These are phyloP conservation scores for Drosophila anomelani DNA, from an alignment of 2,888 invertebrate species.

Conservation along the genomic window DNA sequence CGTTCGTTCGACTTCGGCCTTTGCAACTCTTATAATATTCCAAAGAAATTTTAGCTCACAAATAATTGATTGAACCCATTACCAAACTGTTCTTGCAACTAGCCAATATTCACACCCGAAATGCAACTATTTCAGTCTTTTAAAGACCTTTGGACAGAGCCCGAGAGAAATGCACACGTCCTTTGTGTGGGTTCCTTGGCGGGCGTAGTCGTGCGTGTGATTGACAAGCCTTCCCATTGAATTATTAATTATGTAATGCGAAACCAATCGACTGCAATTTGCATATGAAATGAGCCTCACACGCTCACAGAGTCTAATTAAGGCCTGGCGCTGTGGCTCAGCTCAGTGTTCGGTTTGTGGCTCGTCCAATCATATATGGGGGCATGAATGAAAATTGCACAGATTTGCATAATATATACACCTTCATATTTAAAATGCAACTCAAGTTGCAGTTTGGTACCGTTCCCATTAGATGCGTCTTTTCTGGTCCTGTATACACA, in stretches of 20 bases:
- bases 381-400: constrained; percentile 59
- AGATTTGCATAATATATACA: constrained; percentile 58
- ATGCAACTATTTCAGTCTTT: not conserved
- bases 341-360: constrained; percentile 11
- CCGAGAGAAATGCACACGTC: constrained; percentile 4
- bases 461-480: constrained; percentile 24
- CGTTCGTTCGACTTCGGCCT: not conserved
- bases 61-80: constrained; percentile 7
- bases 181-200: constrained; percentile 23
- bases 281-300: constrained; percentile 69
- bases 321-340: constrained; percentile 22
- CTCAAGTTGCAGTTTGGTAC: constrained; percentile 27
- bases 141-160: not conserved
- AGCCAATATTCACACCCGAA: constrained; percentile 17
- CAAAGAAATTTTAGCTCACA: not conserved
- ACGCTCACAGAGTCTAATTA: constrained; percentile 56
- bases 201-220: constrained; percentile 57
- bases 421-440: constrained; percentile 46
- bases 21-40: not conserved
- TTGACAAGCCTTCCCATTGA: constrained; percentile 75
- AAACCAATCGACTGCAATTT: constrained; percentile 76
- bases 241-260: constrained; percentile 78
- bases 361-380: constrained; percentile 22
- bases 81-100: not conserved
- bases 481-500: constrained; percentile 4